A percentile compares a stretch with the other conserved stretches of the same genome.
These are phyloP conservation scores for Megamerina dolium DNA, from an alignment of 2,888 invertebrate genomes.

Conservation along the genomic window DNA sequence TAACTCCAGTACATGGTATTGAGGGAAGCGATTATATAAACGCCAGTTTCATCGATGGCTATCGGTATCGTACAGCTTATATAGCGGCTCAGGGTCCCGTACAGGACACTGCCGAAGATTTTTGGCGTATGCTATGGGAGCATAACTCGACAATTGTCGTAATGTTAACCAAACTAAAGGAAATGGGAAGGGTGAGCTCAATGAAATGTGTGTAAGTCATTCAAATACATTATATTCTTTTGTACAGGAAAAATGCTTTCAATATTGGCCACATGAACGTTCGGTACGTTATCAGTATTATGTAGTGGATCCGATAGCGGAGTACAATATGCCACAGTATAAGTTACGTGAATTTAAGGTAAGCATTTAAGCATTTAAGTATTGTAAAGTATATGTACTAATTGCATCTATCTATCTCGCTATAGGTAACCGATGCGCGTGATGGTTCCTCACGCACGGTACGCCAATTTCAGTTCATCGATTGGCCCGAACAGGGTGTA, in stretches of 20 bases:
- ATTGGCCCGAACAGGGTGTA: constrained; percentile 95
- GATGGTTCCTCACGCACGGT: constrained; percentile 95
- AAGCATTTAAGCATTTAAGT: constrained; percentile 18
- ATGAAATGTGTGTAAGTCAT: not conserved
- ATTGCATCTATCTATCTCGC: not conserved
- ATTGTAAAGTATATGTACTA: not conserved
- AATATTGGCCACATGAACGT: constrained; percentile 98
- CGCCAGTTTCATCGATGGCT: constrained; percentile 96
- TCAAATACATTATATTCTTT: not conserved
- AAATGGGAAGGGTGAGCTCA: constrained; percentile 88
- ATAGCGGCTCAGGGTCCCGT: constrained; percentile 99
- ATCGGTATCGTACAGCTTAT: constrained; percentile 87
- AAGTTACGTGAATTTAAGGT: constrained; percentile 96
- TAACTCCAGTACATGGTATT: constrained; percentile 80
- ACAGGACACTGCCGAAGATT: constrained; percentile 93
- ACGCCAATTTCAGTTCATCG: constrained; percentile 93
- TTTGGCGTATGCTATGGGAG: constrained; percentile 99
- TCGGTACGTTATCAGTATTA: constrained; percentile 96
- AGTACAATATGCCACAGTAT: constrained; percentile 99
- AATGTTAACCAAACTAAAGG: constrained; percentile 95
- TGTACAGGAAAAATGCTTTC: constrained; percentile 90
- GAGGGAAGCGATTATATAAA: constrained; percentile 99
- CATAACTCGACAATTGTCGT: constrained; percentile 99
- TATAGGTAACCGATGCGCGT: constrained; percentile 86
- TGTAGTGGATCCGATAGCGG: constrained; percentile 98